Evolutionary conservation across 1,140 invertebrate genomes (phyloP), one percentile per base, ranked within the genome.

Genomic region (Nautilus pompilius): DNA sequence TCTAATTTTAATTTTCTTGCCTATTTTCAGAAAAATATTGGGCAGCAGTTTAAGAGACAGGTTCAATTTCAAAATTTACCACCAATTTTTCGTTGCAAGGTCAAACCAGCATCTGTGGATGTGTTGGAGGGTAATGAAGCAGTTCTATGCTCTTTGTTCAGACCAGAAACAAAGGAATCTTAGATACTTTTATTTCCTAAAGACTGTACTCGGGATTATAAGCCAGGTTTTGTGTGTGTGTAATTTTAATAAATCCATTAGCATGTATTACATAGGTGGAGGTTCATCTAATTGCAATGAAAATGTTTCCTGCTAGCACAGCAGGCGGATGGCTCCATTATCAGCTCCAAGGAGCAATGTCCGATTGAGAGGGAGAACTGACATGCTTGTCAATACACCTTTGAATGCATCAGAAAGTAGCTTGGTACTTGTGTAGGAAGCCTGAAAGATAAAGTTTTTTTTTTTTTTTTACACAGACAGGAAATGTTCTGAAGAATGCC

Each of bases 261-360:
- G 53, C 61, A 26, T 46, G 26, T 51, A 30, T 49, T 53, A 57
- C 61, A 48, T 56, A 53, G 41, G 41, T 62, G 54, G 56, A 57
- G 57, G 57, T 57, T 57, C 61, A 62, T 62, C 57, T 55, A 29
- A 54, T 62, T 62, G 32, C n/a, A 20, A 48, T 56, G 56, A 48
- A 62, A 53, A 53, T 62, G 61, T 62, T 33, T 58, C 58, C 29
- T 20, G 4, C 66, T 62, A 74, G 29, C 72, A 74, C 48, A 78
- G 61, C 15, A 78, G 69, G 46, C 69, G 89, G 57, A 97, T 93
- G 71, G 86, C 89, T 13, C 95, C 95, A 79, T 90, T 93, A 78
- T 98, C 95, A 55, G 93, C 90, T 24, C 93, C 95, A 15, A 97
- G 83, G 15, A 98, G 82, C 10, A 98, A 83, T 56, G 94, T 83